A percentile compares a stretch with the other conserved stretches of the same genome.
These are phyloP conservation scores for Gobio occitaniae DNA, from an alignment of 2,797 vertebrate species.

Conservation along the genomic window DNA sequence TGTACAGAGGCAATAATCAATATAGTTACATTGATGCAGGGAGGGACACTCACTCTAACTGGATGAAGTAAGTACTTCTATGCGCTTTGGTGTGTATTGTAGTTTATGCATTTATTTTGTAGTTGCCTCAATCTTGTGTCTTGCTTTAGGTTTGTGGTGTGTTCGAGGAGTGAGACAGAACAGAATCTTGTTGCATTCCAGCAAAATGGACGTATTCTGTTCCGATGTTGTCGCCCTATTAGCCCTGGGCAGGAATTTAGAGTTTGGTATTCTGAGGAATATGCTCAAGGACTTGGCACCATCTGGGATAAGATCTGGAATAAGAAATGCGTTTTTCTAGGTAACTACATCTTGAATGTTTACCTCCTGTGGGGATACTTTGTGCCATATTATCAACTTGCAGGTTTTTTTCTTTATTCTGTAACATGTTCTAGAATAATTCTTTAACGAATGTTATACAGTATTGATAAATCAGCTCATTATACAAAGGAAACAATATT, in stretches of 20 bases:
- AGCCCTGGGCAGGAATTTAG: conserved; percentile 88
- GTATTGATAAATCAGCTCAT: not conserved
- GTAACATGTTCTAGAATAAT: not conserved
- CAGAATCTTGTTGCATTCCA: conserved; percentile 93
- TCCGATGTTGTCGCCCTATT: conserved; percentile 88
- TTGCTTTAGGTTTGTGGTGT: conserved; percentile 86
- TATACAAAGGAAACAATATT: not conserved
- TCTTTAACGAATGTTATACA: not conserved
- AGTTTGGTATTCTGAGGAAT: conserved; percentile 92
- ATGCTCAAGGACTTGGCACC: conserved; percentile 69
- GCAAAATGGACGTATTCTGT: conserved; percentile 91
- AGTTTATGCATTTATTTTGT: not conserved
- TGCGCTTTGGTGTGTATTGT: not conserved
- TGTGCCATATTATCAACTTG: not conserved
- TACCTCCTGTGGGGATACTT: not conserved
- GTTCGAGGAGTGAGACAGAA: conserved; percentile 88
- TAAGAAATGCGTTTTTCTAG: conserved; percentile 68
- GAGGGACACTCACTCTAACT: conserved; percentile 80
- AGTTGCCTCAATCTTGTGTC: not conserved
- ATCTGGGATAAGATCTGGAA: conserved; percentile 75
- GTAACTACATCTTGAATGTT: conserved; percentile 57
- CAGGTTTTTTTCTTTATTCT: not conserved
- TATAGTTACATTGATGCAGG: conserved; percentile 82
- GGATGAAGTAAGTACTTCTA: conserved; percentile 81
- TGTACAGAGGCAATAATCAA: conserved; percentile 76